phyloP scores from a whole-genome alignment of 2,888 invertebrate genomes.

The Latrodectus hesperus region DNA sequence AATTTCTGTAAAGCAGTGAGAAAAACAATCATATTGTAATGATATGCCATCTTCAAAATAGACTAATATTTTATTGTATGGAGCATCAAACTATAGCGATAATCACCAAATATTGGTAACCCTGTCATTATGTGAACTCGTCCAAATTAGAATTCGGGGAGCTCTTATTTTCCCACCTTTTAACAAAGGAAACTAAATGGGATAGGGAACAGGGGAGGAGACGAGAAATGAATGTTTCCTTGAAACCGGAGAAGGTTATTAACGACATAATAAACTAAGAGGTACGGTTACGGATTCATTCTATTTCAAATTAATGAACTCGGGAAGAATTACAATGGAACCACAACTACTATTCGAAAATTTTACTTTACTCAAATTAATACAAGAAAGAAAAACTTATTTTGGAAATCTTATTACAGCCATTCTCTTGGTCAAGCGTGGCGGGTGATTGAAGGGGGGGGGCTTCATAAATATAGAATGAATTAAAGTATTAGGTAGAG shows the following conservation, averaged over 20 bases:
- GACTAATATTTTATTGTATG: not conserved
- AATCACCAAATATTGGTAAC: slow-evolving; percentile 13
- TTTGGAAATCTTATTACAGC: slow-evolving; percentile 1
- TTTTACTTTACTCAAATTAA: not conserved
- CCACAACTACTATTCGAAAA: slow-evolving; percentile 28
- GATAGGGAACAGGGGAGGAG: not conserved
- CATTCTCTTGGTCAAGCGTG: slow-evolving; percentile 30
- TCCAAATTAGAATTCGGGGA: slow-evolving; percentile 39
- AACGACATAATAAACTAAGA: slow-evolving; percentile 57
- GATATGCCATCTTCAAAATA: too few relatives aligned
- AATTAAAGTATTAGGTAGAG: slow-evolving; percentile 14
- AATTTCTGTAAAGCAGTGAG: too few relatives aligned
- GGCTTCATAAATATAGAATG: slow-evolving; percentile 21
- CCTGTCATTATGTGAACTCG: not conserved
- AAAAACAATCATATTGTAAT: not conserved
- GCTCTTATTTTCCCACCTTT: slow-evolving; percentile 27
- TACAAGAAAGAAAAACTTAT: slow-evolving; percentile 26
- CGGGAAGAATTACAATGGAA: slow-evolving; percentile 39
- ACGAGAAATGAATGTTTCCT: slow-evolving; percentile 28
- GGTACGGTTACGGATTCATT: slow-evolving; percentile 13
- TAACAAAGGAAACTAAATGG: slow-evolving; percentile 44
- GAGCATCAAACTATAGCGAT: not conserved
- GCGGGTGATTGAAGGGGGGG: slow-evolving; percentile 6
- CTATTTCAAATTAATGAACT: slow-evolving; percentile 56
- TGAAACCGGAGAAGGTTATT: slow-evolving; percentile 39